Evolutionary conservation across 2,113 vertebrate species (phyloP).

Genomic region (Trinectes maculatus): DNA sequence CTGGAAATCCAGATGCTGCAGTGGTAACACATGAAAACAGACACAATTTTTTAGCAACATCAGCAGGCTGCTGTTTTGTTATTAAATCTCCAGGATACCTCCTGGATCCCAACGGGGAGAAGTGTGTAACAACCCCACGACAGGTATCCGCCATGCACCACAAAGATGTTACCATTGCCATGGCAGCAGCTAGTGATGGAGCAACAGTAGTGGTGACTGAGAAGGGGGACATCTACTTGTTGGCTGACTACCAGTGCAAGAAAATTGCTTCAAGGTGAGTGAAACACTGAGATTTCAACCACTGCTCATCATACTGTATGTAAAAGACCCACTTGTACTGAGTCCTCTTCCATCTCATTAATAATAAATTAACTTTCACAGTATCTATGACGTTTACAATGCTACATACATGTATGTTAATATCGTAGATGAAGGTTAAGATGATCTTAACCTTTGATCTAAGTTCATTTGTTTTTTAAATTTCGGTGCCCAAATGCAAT

Average conservation of each 20-base stretch:
- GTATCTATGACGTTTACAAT: neutral
- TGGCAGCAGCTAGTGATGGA: constrained; percentile 91
- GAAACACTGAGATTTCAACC: neutral
- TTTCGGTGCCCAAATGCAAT: too few species aligned
- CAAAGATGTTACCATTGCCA: constrained; percentile 88
- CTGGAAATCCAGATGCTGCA: too few species aligned
- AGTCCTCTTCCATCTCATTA: neutral
- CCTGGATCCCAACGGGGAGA: constrained; percentile 95
- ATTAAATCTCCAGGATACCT: constrained; percentile 86
- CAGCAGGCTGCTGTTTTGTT: neutral
- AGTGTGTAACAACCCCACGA: constrained; percentile 87
- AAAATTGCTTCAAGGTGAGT: constrained; percentile 94
- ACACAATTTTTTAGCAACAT: too few species aligned
- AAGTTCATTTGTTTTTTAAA: neutral
- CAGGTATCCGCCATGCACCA: constrained; percentile 95
- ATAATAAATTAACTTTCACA: neutral
- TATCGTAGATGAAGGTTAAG: too few species aligned
- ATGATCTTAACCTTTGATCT: too few species aligned
- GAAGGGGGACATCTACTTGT: constrained; percentile 93
- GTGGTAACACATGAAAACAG: too few species aligned
- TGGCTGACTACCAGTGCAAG: constrained; percentile 96
- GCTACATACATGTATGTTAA: neutral
- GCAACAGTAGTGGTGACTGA: constrained; percentile 94
- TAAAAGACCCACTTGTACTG: neutral
- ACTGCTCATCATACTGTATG: neutral